Conservation (phyloP, 2,113 vertebrate genomes). For the Monarcha castaneiventris region DNA sequence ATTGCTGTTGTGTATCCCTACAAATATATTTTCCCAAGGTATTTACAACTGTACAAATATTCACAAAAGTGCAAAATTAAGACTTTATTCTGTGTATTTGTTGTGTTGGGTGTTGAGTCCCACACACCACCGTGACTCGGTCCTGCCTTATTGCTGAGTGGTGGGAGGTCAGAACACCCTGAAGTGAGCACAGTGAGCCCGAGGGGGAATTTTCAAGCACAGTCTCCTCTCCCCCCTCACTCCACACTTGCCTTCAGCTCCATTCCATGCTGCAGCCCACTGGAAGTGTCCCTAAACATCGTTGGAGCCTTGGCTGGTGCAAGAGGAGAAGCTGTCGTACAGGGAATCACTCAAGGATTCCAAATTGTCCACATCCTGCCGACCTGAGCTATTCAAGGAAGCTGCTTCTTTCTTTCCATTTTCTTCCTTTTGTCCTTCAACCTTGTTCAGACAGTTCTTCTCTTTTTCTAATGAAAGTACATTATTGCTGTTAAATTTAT, state of each 20-base stretch:
- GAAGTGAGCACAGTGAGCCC: not conserved
- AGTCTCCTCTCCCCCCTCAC: not conserved
- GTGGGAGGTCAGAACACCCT: not conserved
- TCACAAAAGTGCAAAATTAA: slow-evolving; percentile 87
- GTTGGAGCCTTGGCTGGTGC: slow-evolving; percentile 84
- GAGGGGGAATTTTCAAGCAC: not conserved
- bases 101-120: not conserved
- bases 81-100: slow-evolving; percentile 26
- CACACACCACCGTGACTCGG: not conserved
- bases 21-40: slow-evolving; percentile 77
- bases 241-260: not conserved
- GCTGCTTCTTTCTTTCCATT: slow-evolving; percentile 66
- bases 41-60: slow-evolving; percentile 83
- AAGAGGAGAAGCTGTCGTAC: slow-evolving; percentile 90
- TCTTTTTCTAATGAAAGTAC: slow-evolving; percentile 72
- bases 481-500: slow-evolving; percentile 77
- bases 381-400: slow-evolving; percentile 63
- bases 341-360: slow-evolving; percentile 87
- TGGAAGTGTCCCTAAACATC: slow-evolving; percentile 65
- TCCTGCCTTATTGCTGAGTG: slow-evolving; percentile 43
- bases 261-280: not conserved
- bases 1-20: slow-evolving; percentile 77
- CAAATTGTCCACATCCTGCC: slow-evolving; percentile 71
- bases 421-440: slow-evolving; percentile 64
- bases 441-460: slow-evolving; percentile 59